Base-by-base conservation (phyloP, 2,888 invertebrate species). In the Phengaris arion region DNA sequence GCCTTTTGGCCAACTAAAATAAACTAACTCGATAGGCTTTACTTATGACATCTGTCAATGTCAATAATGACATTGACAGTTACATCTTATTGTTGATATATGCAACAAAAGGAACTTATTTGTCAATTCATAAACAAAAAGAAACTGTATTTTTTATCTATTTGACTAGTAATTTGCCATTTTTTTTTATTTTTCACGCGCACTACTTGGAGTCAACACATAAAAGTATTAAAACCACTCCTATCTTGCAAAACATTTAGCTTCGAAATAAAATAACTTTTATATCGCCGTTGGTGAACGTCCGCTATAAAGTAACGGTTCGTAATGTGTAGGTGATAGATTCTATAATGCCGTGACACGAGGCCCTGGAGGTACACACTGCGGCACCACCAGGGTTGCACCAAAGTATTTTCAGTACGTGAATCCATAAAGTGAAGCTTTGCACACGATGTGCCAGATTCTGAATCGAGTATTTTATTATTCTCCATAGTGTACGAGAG, bases 331-430 rank as follows among this genome's bases (percentile, higher is more conserved):
- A 52, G 12, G 59, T 0, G 51, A 70, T 75, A 75, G 46, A 72
- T 48, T 59, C 57, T 70, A 70, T 74, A 70, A 13, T 74, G 52
- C 70, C 70, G 64, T 35, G 52, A 15, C 45, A 48, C 46, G 54
- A 45, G 48, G 45, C 12, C 51, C 54, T 69, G 59, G 54, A 73
- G 59, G 74, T 54, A 15, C 54, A 74, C 13, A 35, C 35, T 9
- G 9, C 57, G 51, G 74, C 73, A 55, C 57, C 74, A 76, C 78
- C 77, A 77, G 78, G 74, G 76, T 79, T 77, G 79, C 77, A 78
- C 78, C 77, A 77, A 75, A 76, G 76, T 78, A 76, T 78, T 79
- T 76, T 76, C 75, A 74, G 74, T 57, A 54, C 73, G 76, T 76
- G 51, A 74, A 75, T 76, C 74, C 76, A 74, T 70, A 75, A 69